Percentiles rank a stretch among this genome's conserved stretches.
phyloP scores from a whole-genome alignment of 2,797 vertebrate species.

The Coilia nasus region DNA sequence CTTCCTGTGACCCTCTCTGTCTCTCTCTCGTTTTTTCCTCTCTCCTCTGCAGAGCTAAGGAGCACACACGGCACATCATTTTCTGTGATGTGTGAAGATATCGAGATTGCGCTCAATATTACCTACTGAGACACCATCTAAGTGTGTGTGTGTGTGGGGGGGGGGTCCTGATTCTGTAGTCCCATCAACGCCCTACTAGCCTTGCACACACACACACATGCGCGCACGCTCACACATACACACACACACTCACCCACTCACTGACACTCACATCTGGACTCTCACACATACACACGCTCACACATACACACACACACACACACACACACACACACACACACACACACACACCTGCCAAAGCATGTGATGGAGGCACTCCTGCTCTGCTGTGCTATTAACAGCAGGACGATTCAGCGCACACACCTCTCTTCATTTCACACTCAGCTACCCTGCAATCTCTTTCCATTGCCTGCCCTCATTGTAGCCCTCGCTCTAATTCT shows the following conservation, averaged over 20 bases:
- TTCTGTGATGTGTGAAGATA: slow-evolving; percentile 58
- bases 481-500: neutral
- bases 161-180: slow-evolving; percentile 13
- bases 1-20: neutral
- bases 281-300: neutral
- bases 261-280: no score
- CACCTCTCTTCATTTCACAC: slow-evolving; percentile 72
- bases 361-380: slow-evolving; percentile 48
- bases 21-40: slow-evolving; percentile 42
- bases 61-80: slow-evolving; percentile 49
- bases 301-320: neutral
- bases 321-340: neutral
- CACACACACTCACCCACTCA: no score
- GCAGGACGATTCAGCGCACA: neutral
- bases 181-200: slow-evolving; percentile 6
- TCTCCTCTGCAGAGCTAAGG: slow-evolving; percentile 23
- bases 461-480: neutral
- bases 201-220: neutral
- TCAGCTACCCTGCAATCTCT: slow-evolving; percentile 69
- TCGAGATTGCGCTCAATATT: slow-evolving; percentile 59
- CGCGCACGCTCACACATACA: neutral
- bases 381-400: slow-evolving; percentile 34
- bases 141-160: neutral
- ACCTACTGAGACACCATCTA: slow-evolving; percentile 54
- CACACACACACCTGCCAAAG: slow-evolving; percentile 1